Percentiles rank a stretch among this genome's conserved stretches.
Conservation (phyloP, 2,797 vertebrate species). For the Carcharodon carcharias region DNA sequence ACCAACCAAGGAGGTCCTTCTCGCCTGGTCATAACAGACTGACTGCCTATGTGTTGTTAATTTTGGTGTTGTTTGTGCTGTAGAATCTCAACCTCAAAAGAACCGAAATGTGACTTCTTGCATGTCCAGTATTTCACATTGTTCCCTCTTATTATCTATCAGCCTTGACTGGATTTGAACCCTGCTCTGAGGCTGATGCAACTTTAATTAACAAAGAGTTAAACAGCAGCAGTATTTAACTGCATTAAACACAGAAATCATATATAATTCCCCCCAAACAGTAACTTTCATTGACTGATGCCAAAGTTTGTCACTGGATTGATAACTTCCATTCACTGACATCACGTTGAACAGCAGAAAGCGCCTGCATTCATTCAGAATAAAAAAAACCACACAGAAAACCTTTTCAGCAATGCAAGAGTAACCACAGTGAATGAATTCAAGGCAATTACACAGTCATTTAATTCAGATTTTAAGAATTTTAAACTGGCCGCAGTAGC, state of each 20-base stretch:
- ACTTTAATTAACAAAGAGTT: too few species aligned
- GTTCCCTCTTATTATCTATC: background rate
- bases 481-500: background rate
- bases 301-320: too few species aligned
- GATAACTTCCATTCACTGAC: background rate
- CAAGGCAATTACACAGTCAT: background rate
- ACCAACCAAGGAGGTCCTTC: too few species aligned
- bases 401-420: background rate
- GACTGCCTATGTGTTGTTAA: too few species aligned
- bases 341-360: background rate
- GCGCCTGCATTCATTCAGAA: background rate
- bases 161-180: background rate
- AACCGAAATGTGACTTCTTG: too few species aligned
- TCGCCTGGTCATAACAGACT: too few species aligned
- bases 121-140: too few species aligned
- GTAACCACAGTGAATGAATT: background rate
- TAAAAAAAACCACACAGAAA: background rate
- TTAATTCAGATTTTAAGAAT: background rate
- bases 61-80: too few species aligned
- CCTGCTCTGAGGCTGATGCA: background rate
- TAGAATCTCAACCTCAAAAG: too few species aligned
- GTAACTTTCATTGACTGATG: background rate
- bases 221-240: background rate
- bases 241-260: background rate
- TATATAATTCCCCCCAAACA: background rate